These are phyloP conservation scores for Scaptomyza graminum DNA, from an alignment of 1,140 invertebrate species.

Conservation along the genomic window DNA sequence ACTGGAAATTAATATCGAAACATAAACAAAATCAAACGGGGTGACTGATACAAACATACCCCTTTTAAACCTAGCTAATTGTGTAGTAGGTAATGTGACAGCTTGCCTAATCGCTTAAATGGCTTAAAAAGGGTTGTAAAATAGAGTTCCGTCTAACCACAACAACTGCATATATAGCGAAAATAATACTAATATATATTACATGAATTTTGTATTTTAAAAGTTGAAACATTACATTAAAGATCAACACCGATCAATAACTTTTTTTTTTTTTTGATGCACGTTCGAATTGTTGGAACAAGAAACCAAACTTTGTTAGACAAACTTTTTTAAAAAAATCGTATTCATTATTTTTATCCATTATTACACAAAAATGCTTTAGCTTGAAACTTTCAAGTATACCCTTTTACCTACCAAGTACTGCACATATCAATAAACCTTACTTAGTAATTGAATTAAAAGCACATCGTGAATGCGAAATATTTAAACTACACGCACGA, in stretches of 20 bases:
- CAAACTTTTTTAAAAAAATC: too few relatives aligned
- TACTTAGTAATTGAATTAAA: constrained; percentile 48
- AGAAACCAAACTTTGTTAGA: too few relatives aligned
- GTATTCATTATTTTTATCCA: too few relatives aligned
- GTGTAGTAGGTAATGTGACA: not conserved
- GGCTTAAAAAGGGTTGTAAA: not conserved
- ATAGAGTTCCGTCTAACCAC: too few relatives aligned
- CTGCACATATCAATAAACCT: constrained; percentile 26
- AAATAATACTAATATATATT: too few relatives aligned
- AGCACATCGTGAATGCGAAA: constrained; percentile 19
- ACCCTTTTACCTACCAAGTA: not conserved
- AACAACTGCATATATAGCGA: too few relatives aligned
- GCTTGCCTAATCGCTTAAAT: not conserved
- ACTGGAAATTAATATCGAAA: not conserved
- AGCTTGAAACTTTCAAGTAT: not conserved
- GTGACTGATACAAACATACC: constrained; percentile 2
- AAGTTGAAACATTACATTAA: not conserved
- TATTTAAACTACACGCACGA: constrained; percentile 1
- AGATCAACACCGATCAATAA: too few relatives aligned
- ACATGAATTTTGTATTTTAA: not conserved
- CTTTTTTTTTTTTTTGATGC: too few relatives aligned
- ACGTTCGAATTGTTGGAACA: too few relatives aligned
- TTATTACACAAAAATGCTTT: not conserved
- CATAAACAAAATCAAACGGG: not conserved
- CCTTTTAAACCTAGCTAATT: not conserved